Base-by-base conservation (phyloP, 1,140 invertebrate genomes). In the Diploscapter pachys region DNA sequence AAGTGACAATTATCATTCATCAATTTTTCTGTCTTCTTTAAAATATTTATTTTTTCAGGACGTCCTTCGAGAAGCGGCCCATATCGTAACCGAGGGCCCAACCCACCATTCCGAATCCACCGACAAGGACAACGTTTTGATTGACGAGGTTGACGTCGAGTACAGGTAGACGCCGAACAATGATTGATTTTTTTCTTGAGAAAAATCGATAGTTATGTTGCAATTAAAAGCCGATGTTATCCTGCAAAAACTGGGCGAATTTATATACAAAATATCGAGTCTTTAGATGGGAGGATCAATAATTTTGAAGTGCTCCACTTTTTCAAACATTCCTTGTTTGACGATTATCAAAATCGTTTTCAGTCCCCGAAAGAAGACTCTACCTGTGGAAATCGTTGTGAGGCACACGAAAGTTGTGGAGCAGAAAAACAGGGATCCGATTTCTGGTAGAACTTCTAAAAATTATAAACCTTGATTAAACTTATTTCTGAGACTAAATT, bases 121-220 rank as follows among this genome's bases (percentile, higher is more conserved):
- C 48, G 73, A 74, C 4, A 69, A 74, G 63, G 56, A 74, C 54
- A 64, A 74, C 48, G 65, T 74, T 52, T 69, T 74, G 13, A 56
- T 74, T 61, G 73, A 74, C 64, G 63, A 74, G 64, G 73, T 74
- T 31, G 73, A 74, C 64, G 73, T 73, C 9, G 72, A 73, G 56
- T 68, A 68, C 51, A 52, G 66, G 66, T 68, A 52, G 51, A 65
- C 63, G 31, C 13, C 13, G 9, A 64, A 64, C 63, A 64, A 8
- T 31, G 31, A 31, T 31, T 8, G 63, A 50, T 8, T 50, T 64
- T 64, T 64, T 64, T 8, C 9, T 64, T 50, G 6, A 64, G 8
- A 64, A 64, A 64, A 64, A 8, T 48, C 63, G 6, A 64, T 6
- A 64, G 8, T 13, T 64, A 48, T 8, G 63, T 59, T 9, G 9